Evolutionary conservation across 2,888 invertebrate species (phyloP), one percentile per base, ranked within the genome.

Genomic region (Cryptocheilus praepositus): DNA sequence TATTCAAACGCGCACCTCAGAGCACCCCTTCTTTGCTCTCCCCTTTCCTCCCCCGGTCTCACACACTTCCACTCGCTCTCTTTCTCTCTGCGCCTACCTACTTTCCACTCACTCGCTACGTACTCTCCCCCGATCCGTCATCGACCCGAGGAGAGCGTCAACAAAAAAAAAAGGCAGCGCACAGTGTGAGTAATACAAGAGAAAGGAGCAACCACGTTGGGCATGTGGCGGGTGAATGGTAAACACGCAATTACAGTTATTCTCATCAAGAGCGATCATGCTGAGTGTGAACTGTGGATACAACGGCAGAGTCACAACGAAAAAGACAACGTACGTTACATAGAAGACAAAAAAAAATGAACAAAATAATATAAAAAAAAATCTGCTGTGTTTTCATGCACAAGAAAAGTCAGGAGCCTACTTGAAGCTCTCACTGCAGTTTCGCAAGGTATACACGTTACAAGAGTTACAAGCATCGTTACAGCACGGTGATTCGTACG

Each of bases 211-310:
- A 71, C 61, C 74, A 76, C 67, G 49, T 36, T 36, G 36, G 36
- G 7, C 1, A 11, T 36, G 36, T 4, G 7, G 36, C 4, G 36
- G 1, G 71, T 56, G 53, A 61, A 63, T 69, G 68, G 58, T 60
- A 46, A 70, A 72, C 70, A 75, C 77, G 75, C 67, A 68, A 58
- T 68, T 62, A 55, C 62, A 60, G 52, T 64, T 4, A 55, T 70
- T 71, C 60, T 77, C 56, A 68, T 64, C 36, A 36, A 62, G 71
- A 74, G 67, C 65, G 25, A 64, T 61, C 76, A 76, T 76, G 76
- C 76, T 76, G 71, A 62, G 21, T 70, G 76, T 71, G 64, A 71
- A 64, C 66, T 67, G 67, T 74, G 70, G 44, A 69, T 65, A 68
- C 61, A 69, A 77, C 56, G 66, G 51, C 65, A 21, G 52, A 19